Conservation (phyloP, 2,113 vertebrate genomes). For the Oophaga pumilio region DNA sequence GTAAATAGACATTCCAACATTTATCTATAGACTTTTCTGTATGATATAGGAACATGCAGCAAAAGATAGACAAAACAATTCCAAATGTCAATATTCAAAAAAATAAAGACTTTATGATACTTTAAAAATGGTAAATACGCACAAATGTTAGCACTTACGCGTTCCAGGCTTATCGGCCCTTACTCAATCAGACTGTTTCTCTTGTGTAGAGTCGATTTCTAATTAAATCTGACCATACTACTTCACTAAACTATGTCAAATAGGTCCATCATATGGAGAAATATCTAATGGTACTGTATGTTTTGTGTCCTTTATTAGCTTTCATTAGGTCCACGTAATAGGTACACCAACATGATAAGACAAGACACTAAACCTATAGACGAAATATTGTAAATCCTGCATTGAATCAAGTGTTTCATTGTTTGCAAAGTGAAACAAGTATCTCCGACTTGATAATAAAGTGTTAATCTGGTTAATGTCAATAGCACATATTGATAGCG, state of each 20-base stretch:
- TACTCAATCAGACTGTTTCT: no score
- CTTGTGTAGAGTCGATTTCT: background rate
- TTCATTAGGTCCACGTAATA: slow-evolving; percentile 31
- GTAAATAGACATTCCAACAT: background rate
- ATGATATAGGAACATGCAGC: no score
- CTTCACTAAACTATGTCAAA: background rate
- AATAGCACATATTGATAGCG: slow-evolving; percentile 26
- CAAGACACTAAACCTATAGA: slow-evolving; percentile 15
- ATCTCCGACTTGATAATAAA: slow-evolving; percentile 30
- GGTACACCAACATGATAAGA: background rate
- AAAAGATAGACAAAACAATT: no score
- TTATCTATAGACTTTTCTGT: background rate
- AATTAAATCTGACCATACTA: background rate
- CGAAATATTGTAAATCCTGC: background rate
- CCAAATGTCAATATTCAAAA: no score
- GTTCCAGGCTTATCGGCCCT: no score
- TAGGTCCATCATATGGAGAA: background rate
- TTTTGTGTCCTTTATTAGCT: slow-evolving; percentile 3
- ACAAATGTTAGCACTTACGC: no score
- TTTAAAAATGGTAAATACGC: no score
- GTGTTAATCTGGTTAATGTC: slow-evolving; percentile 34
- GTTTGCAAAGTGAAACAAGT: slow-evolving; percentile 41
- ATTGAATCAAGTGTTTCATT: background rate
- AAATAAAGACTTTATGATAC: no score
- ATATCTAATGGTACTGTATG: background rate